Evolutionary conservation across 2,113 vertebrate species (phyloP).

Genomic region (Otus sunia): DNA sequence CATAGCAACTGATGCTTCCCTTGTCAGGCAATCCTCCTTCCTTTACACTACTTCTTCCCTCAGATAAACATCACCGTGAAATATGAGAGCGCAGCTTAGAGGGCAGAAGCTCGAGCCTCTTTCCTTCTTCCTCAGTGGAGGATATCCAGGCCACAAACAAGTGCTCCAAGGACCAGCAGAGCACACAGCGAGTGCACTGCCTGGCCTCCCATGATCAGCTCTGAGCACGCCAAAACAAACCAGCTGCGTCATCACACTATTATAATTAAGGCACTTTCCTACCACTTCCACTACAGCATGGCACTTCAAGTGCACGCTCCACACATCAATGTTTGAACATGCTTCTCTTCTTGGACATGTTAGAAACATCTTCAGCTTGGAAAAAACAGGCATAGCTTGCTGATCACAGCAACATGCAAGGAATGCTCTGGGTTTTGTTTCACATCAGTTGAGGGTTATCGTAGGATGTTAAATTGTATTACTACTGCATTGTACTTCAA

Average conservation of each 20-base stretch:
- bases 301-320: background rate
- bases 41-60: background rate
- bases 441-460: background rate
- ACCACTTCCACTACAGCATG: background rate
- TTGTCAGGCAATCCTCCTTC: background rate
- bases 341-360: background rate
- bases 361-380: background rate
- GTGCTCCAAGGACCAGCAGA: background rate
- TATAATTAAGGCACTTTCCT: background rate
- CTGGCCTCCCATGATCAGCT: background rate
- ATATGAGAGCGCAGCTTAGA: background rate
- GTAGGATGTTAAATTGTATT: background rate
- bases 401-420: background rate
- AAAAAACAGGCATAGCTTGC: background rate
- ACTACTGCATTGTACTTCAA: background rate
- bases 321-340: background rate
- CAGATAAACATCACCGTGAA: background rate
- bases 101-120: background rate
- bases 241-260: background rate
- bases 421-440: background rate
- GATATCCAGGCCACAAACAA: background rate
- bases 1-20: background rate
- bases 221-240: background rate
- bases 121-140: background rate
- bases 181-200: accelerated